Percentiles rank a stretch among this genome's conserved stretches.
phyloP scores from a whole-genome alignment of 2,113 vertebrate genomes.

The Plecturocebus donacophilus region DNA sequence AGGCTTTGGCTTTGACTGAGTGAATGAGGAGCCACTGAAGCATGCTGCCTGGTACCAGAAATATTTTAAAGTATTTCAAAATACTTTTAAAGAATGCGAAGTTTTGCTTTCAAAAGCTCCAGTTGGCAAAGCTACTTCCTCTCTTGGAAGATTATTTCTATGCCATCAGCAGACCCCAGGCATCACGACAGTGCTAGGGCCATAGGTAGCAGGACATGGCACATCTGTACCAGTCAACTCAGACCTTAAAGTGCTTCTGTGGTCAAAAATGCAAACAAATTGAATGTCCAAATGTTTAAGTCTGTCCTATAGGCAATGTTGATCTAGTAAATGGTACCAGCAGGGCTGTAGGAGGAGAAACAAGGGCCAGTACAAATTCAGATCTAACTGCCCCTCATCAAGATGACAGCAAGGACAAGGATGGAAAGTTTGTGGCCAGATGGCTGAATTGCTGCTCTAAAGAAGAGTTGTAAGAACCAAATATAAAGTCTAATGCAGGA shows the following conservation, averaged over 20 bases:
- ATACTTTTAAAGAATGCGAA: not conserved
- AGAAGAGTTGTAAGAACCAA: not conserved
- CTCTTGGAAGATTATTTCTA: not conserved
- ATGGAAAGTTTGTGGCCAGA: not conserved
- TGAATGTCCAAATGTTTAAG: not conserved
- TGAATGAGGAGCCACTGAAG: not conserved
- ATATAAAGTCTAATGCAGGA: not conserved
- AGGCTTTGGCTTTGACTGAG: not conserved
- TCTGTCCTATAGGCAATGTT: not conserved
- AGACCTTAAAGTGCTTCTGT: not conserved
- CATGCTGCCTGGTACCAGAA: not conserved
- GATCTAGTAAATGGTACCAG: not conserved
- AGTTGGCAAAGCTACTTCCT: not conserved
- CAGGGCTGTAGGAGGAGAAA: not conserved
- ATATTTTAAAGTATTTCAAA: not conserved
- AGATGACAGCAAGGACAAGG: not conserved
- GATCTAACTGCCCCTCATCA: not conserved
- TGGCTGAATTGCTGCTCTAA: not conserved
- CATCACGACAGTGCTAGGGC: not conserved
- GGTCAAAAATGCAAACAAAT: not conserved
- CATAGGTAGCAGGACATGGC: fast-evolving
- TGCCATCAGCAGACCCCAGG: not conserved
- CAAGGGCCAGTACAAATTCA: not conserved
- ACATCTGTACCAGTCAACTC: not conserved
- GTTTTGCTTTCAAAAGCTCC: not conserved